A percentile compares a stretch with the other conserved stretches of the same genome.
Conservation (phyloP, 2,888 invertebrate genomes). For the Lycophotia porphyrea region DNA sequence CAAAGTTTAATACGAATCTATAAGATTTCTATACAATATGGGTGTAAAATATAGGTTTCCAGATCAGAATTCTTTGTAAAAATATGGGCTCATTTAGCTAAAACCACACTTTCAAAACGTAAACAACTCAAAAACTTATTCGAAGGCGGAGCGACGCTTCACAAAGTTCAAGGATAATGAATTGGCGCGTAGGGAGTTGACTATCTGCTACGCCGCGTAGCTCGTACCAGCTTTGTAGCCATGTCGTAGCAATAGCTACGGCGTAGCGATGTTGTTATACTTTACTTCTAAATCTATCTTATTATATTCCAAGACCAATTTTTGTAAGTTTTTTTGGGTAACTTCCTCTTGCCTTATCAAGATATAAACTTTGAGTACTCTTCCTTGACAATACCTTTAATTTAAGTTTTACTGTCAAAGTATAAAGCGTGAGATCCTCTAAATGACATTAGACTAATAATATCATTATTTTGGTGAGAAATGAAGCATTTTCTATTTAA, state of each 20-base stretch:
- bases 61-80: not conserved
- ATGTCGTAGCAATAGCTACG: constrained; percentile 31
- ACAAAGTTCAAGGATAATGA: constrained; percentile 46
- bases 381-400: not conserved
- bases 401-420: not conserved
- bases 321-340: not conserved
- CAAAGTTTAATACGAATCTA: not conserved
- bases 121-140: constrained; percentile 4
- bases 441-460: not conserved
- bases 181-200: constrained; percentile 36
- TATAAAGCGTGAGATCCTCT: not conserved
- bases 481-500: not conserved
- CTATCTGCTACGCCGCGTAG: constrained; percentile 37
- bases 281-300: not conserved
- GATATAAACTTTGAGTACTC: not conserved
- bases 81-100: not conserved
- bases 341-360: not conserved
- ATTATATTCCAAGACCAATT: not conserved
- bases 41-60: not conserved
- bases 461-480: not conserved
- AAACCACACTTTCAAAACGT: constrained; percentile 10
- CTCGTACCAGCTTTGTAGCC: constrained; percentile 31
- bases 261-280: constrained; percentile 14
- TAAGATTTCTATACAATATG: not conserved
- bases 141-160: not conserved